These are phyloP conservation scores for Okapia johnstoni DNA, from an alignment of 2,113 vertebrate genomes.

Conservation along the genomic window DNA sequence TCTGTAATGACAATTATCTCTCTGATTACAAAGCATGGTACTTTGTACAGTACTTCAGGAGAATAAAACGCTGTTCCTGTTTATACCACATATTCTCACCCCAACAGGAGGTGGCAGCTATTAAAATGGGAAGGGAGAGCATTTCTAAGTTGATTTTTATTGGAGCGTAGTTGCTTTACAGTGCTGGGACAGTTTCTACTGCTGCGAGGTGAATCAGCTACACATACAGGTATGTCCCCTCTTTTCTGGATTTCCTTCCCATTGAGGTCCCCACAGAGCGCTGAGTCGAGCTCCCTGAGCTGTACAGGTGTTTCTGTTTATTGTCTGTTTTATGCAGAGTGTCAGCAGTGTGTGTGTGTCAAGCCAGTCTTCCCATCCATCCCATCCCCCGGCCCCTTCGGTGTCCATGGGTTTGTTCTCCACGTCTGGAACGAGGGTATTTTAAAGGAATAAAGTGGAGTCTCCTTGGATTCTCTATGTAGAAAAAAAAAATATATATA, in stretches of 20 bases:
- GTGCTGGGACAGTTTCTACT: not conserved
- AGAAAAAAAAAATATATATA: not conserved
- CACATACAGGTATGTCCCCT: rapidly evolving
- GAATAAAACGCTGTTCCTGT: not conserved
- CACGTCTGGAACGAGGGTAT: rapidly evolving
- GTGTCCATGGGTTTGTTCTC: not conserved
- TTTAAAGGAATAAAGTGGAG: not conserved
- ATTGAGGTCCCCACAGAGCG: rapidly evolving
- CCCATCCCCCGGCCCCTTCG: not conserved
- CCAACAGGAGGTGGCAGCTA: not conserved
- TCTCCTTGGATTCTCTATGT: not conserved
- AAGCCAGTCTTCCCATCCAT: not conserved
- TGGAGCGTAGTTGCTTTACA: not conserved
- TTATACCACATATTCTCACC: not conserved
- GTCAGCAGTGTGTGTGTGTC: not conserved
- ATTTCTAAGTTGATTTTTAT: not conserved
- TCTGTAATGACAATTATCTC: not conserved
- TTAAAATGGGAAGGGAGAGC: not conserved
- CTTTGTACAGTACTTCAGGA: not conserved
- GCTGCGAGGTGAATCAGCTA: rapidly evolving
- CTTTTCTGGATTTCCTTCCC: not conserved
- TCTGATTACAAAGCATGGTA: not conserved
- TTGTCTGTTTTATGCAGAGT: not conserved
- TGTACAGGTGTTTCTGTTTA: rapidly evolving
- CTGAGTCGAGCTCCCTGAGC: not conserved